Evolutionary conservation across 1,140 invertebrate species (phyloP), one percentile per base, ranked within the genome.

Genomic region (Drosophila orosa): DNA sequence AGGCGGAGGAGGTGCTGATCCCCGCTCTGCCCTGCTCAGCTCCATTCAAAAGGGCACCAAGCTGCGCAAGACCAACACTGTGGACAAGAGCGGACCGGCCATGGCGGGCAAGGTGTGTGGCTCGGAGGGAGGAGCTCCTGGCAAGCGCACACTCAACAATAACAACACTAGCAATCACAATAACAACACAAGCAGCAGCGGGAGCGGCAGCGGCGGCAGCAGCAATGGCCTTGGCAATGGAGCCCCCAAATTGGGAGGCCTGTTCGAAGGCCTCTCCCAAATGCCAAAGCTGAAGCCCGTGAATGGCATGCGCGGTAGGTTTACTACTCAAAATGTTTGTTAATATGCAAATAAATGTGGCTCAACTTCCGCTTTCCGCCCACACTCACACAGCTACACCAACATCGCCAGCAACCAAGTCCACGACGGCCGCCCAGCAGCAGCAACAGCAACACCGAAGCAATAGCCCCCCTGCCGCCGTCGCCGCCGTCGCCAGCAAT

Each of bases 261-360:
- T 97, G 31, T 97, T 98, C 93, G 95, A 96, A 72, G 96, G 96
- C 44, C 72, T 92, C 57, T 78, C 91, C 55, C 96, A 96, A 47
- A 97, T 98, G 95, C 96, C 97, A 57, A 97, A 97, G 92, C 93
- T 98, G 50, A 96, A 96, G 91, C 94, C 96, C 39, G 96, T 96
- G 56, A 96, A 96, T 68, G 89, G 93, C 50, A 92, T 93, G 78
- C 90, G 85, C 48, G 82, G 90, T 91, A 73, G 67, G 90, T 82
- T 73, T 19, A 61, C 25, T 78, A 55, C 27, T 58, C 22, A 8
- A 39, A 40, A 48, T 52, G 19, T 17, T 17, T 35, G n/a, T 35
- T 24, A 54, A 54, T 62, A 73, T 78, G 55, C 56, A 67, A 69
- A 80, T 55, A 8, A 45, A 40, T 27, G 60, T 87, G 86, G 44